Percentiles rank a stretch among this genome's conserved stretches.
These are phyloP conservation scores for Tenebrio molitor DNA, from an alignment of 1,140 invertebrate species.

Conservation along the genomic window DNA sequence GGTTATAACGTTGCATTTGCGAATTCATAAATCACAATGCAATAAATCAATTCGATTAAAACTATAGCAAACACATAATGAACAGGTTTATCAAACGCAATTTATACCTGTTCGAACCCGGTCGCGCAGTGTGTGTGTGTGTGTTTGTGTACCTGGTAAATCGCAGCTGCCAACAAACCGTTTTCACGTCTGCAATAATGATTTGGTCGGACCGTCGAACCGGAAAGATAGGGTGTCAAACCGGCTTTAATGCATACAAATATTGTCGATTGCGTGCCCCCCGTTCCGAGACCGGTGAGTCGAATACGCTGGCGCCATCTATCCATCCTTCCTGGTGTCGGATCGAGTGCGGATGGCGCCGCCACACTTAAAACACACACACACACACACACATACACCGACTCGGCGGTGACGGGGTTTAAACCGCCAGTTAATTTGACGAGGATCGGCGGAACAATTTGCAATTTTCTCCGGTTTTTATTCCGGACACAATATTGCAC, in stretches of 20 bases:
- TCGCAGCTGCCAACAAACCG: conserved; percentile 41
- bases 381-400: too few species aligned
- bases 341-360: too few species aligned
- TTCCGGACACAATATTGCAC: conserved; percentile 11
- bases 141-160: conserved; percentile 28
- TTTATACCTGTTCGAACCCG: conserved; percentile 27
- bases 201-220: conserved; percentile 26
- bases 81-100: conserved; percentile 42
- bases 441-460: too few species aligned
- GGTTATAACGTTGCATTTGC: conserved; percentile 39
- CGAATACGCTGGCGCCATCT: not conserved
- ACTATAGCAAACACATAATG: conserved; percentile 40
- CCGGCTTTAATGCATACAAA: conserved; percentile 37
- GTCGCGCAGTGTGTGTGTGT: not conserved
- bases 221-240: conserved; percentile 42
- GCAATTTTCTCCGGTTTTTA: too few species aligned
- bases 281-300: not conserved
- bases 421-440: too few species aligned
- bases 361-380: too few species aligned
- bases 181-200: conserved; percentile 36
- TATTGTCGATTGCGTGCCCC: conserved; percentile 1
- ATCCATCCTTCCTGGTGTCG: too few species aligned
- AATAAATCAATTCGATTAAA: conserved; percentile 45
- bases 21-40: conserved; percentile 35
- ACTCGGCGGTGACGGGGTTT: too few species aligned